These are phyloP conservation scores for crab-eating macaque (Macaca fascicularis) DNA, from an alignment of 2,113 vertebrate species.

Conservation along the genomic window T2T-MFA8v1.1 NC_088375.1:111785001-111785500, in stretches of 20 bases:
- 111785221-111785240: neutral
- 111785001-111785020: too few species aligned
- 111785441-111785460: neutral
- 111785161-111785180: neutral
- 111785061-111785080: too few species aligned
- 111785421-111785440: neutral
- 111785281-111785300: neutral
- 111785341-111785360: neutral
- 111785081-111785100: neutral
- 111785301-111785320: neutral
- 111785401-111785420: neutral
- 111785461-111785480: neutral
- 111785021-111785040: neutral
- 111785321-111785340: neutral
- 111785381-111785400: neutral
- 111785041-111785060: neutral
- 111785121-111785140: neutral
- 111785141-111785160: neutral
- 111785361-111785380: neutral
- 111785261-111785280: neutral
- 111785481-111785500: neutral
- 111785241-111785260: neutral
- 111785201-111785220: neutral
- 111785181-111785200: neutral
- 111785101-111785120: neutral